Conservation (phyloP, 2,797 vertebrate genomes). For the Enteromius viviparus region DNA sequence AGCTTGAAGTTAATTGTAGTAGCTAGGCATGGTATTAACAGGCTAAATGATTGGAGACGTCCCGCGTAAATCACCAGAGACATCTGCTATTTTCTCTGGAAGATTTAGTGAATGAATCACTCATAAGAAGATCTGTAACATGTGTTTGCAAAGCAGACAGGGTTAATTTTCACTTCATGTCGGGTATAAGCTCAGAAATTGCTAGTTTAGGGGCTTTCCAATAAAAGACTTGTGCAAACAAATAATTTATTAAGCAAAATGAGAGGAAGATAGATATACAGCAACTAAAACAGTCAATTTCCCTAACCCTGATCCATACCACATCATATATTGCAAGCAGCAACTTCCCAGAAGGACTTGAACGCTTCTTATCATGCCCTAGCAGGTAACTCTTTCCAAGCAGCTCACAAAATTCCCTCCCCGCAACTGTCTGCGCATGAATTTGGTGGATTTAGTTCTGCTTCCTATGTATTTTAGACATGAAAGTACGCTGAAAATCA, state of each 20-base stretch:
- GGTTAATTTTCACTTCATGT: not conserved
- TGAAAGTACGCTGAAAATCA: not conserved
- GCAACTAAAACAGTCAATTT: not conserved
- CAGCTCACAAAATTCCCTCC: not conserved
- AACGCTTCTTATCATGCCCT: not conserved
- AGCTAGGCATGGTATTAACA: not conserved
- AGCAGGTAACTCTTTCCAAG: not conserved
- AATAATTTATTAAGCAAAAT: not conserved
- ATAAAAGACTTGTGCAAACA: not conserved
- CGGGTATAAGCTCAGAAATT: not conserved
- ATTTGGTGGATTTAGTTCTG: not conserved
- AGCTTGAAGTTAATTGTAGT: not conserved
- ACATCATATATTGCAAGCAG: not conserved
- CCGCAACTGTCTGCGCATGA: not conserved
- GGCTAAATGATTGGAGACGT: not conserved
- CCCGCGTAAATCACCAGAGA: not conserved
- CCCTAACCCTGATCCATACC: not conserved
- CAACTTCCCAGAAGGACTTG: not conserved
- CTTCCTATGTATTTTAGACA: not conserved
- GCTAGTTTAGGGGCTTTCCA: not conserved
- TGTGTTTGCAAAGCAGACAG: not conserved
- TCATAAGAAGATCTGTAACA: not conserved
- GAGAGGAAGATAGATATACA: not conserved
- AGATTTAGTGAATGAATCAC: not conserved
- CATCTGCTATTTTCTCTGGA: not conserved